Percentiles rank a stretch among this genome's conserved stretches.
Evolutionary conservation across 1,140 invertebrate genomes (phyloP).

Genomic region (Daktulosphaira vitifoliae): DNA sequence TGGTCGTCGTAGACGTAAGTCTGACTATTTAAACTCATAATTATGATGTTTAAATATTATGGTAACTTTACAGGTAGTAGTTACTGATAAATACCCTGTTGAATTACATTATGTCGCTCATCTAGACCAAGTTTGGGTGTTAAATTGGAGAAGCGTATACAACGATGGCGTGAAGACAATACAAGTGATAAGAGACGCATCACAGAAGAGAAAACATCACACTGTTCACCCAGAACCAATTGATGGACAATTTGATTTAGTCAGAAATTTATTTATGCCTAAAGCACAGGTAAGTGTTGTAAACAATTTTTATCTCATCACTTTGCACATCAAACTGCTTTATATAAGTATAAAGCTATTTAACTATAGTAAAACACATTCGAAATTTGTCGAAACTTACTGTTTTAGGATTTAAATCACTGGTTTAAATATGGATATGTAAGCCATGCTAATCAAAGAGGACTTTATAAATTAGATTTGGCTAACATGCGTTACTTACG

Average conservation of each 20-base stretch:
- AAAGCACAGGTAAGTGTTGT: constrained; percentile 45
- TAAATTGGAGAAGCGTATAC: constrained; percentile 58
- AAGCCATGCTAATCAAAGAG: constrained; percentile 62
- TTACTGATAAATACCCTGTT: constrained; percentile 66
- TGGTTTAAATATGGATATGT: constrained; percentile 69
- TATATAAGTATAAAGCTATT: too few relatives aligned
- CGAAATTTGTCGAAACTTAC: background rate
- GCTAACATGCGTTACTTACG: constrained; percentile 65
- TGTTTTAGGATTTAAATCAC: constrained; percentile 51
- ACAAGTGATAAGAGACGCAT: constrained; percentile 65
- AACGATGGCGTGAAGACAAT: constrained; percentile 62
- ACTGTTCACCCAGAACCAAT: constrained; percentile 71
- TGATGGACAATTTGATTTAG: constrained; percentile 69
- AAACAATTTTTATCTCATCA: background rate
- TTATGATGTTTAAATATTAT: too few relatives aligned
- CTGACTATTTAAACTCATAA: background rate
- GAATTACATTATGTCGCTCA: constrained; percentile 63
- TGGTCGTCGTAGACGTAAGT: constrained; percentile 60
- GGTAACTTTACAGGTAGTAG: constrained; percentile 51
- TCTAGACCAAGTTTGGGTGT: constrained; percentile 69
- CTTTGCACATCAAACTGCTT: too few relatives aligned
- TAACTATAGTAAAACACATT: too few relatives aligned
- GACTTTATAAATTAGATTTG: constrained; percentile 67
- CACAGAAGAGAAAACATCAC: constrained; percentile 65
- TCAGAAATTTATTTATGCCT: constrained; percentile 62